Evolutionary conservation across 2,113 vertebrate species (phyloP).

Genomic region (Panurus biarmicus): DNA sequence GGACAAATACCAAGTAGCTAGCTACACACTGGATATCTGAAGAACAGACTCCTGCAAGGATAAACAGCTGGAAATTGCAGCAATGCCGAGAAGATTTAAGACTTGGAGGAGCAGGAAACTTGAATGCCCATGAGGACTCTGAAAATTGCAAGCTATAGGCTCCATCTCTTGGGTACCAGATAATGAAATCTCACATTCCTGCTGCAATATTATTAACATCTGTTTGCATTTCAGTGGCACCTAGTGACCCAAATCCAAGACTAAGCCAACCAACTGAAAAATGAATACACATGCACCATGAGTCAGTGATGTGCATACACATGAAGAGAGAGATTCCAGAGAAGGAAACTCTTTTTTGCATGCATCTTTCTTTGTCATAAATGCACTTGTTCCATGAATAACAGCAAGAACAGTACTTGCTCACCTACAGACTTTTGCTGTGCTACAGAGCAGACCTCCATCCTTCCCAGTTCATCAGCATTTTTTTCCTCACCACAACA

Average conservation of each 20-base stretch:
- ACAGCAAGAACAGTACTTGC: neutral
- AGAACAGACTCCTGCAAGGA: neutral
- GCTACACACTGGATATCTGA: neutral
- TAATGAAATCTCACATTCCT: neutral
- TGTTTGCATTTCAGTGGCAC: slow-evolving; percentile 3
- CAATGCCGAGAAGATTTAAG: neutral
- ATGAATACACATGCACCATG: neutral
- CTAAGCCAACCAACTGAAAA: neutral
- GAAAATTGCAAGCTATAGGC: neutral
- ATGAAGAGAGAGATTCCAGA: neutral
- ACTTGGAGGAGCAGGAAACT: neutral
- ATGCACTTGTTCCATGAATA: neutral
- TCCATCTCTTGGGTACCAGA: neutral
- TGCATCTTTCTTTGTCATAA: neutral
- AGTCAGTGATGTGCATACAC: neutral
- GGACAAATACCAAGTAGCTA: neutral
- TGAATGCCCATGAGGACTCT: neutral
- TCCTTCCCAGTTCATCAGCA: neutral
- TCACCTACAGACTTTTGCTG: neutral
- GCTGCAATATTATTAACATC: neutral
- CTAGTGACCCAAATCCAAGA: slow-evolving; percentile 11
- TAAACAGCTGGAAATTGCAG: slow-evolving; percentile 30
- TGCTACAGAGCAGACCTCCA: neutral
- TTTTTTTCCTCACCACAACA: neutral
- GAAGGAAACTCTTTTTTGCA: neutral